Percentiles rank a stretch among this genome's conserved stretches.
phyloP scores from a whole-genome alignment of 2,888 invertebrate species.

The Malthinus seriepunctatus region DNA sequence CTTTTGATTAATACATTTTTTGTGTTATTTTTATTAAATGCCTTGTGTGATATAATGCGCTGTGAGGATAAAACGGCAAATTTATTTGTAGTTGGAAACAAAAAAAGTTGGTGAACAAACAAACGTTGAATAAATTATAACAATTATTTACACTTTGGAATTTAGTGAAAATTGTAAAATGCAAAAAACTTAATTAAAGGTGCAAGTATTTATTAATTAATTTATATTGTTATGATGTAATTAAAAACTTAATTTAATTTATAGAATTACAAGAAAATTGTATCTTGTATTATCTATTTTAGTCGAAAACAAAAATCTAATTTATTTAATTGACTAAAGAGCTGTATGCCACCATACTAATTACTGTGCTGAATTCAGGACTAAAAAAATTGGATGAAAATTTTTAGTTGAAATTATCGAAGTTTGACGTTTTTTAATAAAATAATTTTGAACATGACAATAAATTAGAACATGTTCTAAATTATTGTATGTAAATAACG shows the following conservation, averaged over 20 bases:
- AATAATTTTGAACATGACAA: no score
- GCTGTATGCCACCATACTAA: no score
- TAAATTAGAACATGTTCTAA: no score
- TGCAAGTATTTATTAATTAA: constrained; percentile 4
- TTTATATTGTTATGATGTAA: neutral
- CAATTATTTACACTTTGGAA: neutral
- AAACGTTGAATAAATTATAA: constrained; percentile 1
- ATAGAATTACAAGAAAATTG: no score
- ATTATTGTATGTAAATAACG: no score
- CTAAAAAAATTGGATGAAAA: no score
- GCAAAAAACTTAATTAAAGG: neutral
- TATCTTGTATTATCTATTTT: no score
- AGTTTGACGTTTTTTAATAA: no score
- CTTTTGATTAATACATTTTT: neutral
- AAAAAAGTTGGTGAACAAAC: constrained; percentile 3
- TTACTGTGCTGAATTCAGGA: no score
- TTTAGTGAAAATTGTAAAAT: constrained; percentile 5
- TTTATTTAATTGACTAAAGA: no score
- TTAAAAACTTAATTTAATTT: constrained; percentile 1
- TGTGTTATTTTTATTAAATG: neutral
- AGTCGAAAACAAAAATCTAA: no score
- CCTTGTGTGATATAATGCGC: constrained; percentile 5
- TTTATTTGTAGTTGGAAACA: neutral
- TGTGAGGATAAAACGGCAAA: neutral
- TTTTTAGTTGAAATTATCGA: no score